phyloP scores from a whole-genome alignment of 2,113 vertebrate species.

The Microtus ochrogaster region DNA sequence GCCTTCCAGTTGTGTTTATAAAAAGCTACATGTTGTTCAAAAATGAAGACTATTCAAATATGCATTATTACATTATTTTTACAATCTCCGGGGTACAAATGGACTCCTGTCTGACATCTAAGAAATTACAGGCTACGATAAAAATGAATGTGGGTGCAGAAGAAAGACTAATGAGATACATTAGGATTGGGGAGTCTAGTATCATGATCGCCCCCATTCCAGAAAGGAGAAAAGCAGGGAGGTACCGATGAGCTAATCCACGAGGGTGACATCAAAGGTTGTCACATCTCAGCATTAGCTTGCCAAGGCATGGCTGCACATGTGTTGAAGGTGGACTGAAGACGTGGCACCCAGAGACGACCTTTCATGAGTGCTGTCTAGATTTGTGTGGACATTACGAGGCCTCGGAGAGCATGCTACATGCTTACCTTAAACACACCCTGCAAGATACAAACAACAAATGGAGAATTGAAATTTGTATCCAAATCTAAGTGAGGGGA shows the following conservation, averaged over 20 bases:
- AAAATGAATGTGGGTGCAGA: slow-evolving; percentile 48
- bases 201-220: background rate
- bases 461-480: slow-evolving; percentile 48
- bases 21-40: slow-evolving; percentile 65
- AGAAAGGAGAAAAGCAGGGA: background rate
- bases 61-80: slow-evolving; percentile 67
- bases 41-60: slow-evolving; percentile 73
- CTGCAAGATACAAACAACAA: background rate
- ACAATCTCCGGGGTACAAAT: slow-evolving; percentile 52
- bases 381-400: slow-evolving; percentile 57
- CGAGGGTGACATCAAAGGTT: slow-evolving; percentile 10
- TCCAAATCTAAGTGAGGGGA: slow-evolving; percentile 43
- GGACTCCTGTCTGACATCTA: slow-evolving; percentile 40
- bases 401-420: slow-evolving; percentile 29
- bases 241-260: slow-evolving; percentile 53
- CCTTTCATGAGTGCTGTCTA: slow-evolving; percentile 59
- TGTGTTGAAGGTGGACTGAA: slow-evolving; percentile 12
- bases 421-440: slow-evolving; percentile 34
- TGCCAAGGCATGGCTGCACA: slow-evolving; percentile 18
- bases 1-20: slow-evolving; percentile 73
- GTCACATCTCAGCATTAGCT: slow-evolving; percentile 33
- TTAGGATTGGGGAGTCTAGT: slow-evolving; percentile 17
- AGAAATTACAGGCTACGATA: slow-evolving; percentile 58
- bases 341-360: slow-evolving; percentile 39
- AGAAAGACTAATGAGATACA: slow-evolving; percentile 60